Percentiles rank a stretch among this genome's conserved stretches.
Evolutionary conservation across 2,888 invertebrate genomes (phyloP).

Genomic region (Campopleginae sp.): DNA sequence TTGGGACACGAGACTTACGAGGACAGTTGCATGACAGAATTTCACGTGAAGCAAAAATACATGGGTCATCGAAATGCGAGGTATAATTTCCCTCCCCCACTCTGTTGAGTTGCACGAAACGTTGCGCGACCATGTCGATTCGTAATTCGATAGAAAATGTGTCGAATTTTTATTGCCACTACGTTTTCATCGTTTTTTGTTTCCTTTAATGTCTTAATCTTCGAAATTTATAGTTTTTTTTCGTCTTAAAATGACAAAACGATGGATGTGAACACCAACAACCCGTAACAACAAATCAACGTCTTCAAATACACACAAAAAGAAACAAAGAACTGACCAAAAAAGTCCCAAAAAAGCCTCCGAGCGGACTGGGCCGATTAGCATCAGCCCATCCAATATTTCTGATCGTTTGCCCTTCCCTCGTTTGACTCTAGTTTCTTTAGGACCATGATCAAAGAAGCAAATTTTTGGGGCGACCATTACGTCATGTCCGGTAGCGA

Average conservation of each 20-base stretch:
- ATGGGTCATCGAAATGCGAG: slow-evolving; percentile 92
- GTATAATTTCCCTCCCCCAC: slow-evolving; percentile 79
- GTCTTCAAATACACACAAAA: slow-evolving; percentile 67
- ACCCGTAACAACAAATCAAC: slow-evolving; percentile 55
- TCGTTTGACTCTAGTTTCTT: slow-evolving; percentile 84
- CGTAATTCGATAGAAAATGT: slow-evolving; percentile 3
- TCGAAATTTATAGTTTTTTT: slow-evolving; percentile 33
- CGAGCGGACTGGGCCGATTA: slow-evolving; percentile 82
- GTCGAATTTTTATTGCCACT: not conserved
- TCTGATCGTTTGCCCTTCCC: slow-evolving; percentile 80
- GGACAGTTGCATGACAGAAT: slow-evolving; percentile 80
- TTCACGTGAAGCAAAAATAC: slow-evolving; percentile 88
- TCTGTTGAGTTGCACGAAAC: slow-evolving; percentile 30
- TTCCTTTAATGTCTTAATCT: not conserved
- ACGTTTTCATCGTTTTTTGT: not conserved
- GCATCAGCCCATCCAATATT: slow-evolving; percentile 78
- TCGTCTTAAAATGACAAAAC: slow-evolving; percentile 25
- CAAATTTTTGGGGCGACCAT: slow-evolving; percentile 93
- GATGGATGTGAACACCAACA: slow-evolving; percentile 37
- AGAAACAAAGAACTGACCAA: slow-evolving; percentile 71
- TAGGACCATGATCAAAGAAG: slow-evolving; percentile 94
- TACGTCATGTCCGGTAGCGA: slow-evolving; percentile 95
- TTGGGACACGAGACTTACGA: slow-evolving; percentile 76
- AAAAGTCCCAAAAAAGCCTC: slow-evolving; percentile 81
- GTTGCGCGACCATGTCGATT: slow-evolving; percentile 26